Conservation (phyloP, 2,888 invertebrate genomes). For the Lepidocyrtoides sp. region DNA sequence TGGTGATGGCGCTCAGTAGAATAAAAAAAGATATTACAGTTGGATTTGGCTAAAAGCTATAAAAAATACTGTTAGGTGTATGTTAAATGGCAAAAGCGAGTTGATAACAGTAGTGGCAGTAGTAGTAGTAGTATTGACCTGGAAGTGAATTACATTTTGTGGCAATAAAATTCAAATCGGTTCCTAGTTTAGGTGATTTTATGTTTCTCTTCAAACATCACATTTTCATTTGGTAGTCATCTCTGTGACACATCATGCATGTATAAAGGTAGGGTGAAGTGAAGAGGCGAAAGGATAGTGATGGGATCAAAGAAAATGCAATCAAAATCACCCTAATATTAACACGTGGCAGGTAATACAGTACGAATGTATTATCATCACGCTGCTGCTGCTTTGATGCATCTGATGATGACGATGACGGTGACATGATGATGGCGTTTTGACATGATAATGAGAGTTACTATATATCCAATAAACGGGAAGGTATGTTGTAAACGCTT, state of each 20-base stretch:
- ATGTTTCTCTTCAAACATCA: not conserved
- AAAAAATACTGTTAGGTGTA: too few relatives aligned
- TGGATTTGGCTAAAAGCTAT: not conserved
- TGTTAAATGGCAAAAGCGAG: not conserved
- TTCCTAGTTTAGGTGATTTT: conserved; percentile 31
- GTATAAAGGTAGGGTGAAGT: not conserved
- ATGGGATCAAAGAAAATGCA: not conserved
- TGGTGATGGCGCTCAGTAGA: not conserved
- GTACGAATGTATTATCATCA: not conserved
- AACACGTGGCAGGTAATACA: conserved; percentile 36
- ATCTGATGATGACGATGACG: conserved; percentile 5
- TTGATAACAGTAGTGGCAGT: not conserved
- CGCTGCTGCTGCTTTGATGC: conserved; percentile 1
- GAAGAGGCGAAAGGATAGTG: not conserved
- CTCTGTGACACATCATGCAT: not conserved
- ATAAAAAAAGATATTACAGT: too few relatives aligned
- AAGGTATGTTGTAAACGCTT: not conserved
- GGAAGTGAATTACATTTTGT: conserved; percentile 7
- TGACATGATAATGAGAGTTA: conserved; percentile 54
- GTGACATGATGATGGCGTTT: conserved; percentile 58
- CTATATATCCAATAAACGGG: not conserved
- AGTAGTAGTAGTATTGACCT: conserved; percentile 6
- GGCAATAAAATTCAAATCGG: conserved; percentile 1
- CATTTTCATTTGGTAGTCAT: conserved; percentile 19
- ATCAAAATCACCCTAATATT: conserved; percentile 21